phyloP scores from a whole-genome alignment of 2,888 invertebrate genomes.

The Melinaea menophilus region DNA sequence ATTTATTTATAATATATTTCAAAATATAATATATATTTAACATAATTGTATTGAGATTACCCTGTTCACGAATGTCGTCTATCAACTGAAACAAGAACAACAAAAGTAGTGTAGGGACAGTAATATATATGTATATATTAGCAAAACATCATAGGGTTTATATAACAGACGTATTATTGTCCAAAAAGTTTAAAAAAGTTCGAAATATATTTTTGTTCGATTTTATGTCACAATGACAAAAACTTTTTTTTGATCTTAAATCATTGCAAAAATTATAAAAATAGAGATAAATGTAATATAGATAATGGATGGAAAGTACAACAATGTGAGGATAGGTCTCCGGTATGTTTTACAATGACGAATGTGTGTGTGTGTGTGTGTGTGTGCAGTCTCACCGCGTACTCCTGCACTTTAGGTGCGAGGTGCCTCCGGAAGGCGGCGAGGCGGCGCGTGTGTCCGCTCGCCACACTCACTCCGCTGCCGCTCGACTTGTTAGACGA shows the following conservation, averaged over 20 bases:
- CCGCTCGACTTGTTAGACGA: slow-evolving; percentile 46
- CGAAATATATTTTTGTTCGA: too few relatives aligned
- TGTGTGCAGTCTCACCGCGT: slow-evolving; percentile 40
- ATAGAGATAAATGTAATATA: too few relatives aligned
- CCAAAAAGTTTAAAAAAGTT: too few relatives aligned
- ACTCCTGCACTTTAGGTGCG: slow-evolving; percentile 58
- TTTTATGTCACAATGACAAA: too few relatives aligned
- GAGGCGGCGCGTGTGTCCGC: slow-evolving; percentile 59
- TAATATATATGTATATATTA: too few relatives aligned
- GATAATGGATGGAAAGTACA: too few relatives aligned
- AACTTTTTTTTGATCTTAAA: too few relatives aligned
- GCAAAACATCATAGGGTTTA: not conserved
- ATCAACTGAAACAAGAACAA: slow-evolving; percentile 50
- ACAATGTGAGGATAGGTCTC: not conserved
- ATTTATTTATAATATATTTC: not conserved
- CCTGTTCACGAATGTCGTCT: slow-evolving; percentile 56
- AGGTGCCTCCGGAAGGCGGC: slow-evolving; percentile 53
- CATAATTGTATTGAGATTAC: slow-evolving; percentile 37
- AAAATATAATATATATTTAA: too few relatives aligned
- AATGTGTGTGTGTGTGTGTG: not conserved
- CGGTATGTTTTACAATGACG: not conserved
- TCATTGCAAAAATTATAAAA: too few relatives aligned
- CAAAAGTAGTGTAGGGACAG: not conserved
- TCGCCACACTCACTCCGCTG: slow-evolving; percentile 58
- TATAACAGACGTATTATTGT: too few relatives aligned